These are phyloP conservation scores for Aleiodes sp. DNA, from an alignment of 1,140 invertebrate species.

Conservation along the genomic window DNA sequence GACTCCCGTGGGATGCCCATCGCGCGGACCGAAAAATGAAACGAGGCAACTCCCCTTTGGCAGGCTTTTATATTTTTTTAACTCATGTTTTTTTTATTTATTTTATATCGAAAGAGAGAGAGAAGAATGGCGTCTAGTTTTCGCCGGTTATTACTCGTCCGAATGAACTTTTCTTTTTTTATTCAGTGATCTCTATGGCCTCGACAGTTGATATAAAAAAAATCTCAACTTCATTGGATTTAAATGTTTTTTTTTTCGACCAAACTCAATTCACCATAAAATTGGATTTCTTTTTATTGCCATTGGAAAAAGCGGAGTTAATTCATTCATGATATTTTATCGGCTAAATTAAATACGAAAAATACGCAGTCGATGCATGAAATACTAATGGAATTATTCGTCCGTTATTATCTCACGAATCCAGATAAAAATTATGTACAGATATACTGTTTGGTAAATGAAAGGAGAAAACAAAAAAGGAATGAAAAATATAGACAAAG, in stretches of 20 bases:
- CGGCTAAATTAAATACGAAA: too few relatives aligned
- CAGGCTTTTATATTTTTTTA: slow-evolving; percentile 7
- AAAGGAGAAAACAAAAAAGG: background rate
- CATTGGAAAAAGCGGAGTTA: too few relatives aligned
- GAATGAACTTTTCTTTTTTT: background rate
- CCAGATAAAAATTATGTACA: background rate
- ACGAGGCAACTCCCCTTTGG: slow-evolving; percentile 9
- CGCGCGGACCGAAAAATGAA: slow-evolving; percentile 24
- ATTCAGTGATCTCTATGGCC: background rate
- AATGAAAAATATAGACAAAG: background rate
- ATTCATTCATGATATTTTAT: background rate
- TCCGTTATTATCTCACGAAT: background rate
- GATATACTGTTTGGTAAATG: background rate
- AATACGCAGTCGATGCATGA: too few relatives aligned
- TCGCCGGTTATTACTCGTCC: background rate
- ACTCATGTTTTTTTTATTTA: background rate
- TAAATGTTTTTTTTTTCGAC: too few relatives aligned
- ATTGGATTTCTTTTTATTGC: background rate
- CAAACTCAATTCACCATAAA: background rate
- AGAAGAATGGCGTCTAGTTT: background rate
- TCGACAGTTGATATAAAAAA: background rate
- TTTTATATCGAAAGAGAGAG: background rate
- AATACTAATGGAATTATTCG: background rate
- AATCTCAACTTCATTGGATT: background rate
- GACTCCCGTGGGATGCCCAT: background rate